Evolutionary conservation across 2,113 vertebrate genomes (phyloP), one percentile per base, ranked within the genome.

Genomic region (Psilopogon haemacephalus): DNA sequence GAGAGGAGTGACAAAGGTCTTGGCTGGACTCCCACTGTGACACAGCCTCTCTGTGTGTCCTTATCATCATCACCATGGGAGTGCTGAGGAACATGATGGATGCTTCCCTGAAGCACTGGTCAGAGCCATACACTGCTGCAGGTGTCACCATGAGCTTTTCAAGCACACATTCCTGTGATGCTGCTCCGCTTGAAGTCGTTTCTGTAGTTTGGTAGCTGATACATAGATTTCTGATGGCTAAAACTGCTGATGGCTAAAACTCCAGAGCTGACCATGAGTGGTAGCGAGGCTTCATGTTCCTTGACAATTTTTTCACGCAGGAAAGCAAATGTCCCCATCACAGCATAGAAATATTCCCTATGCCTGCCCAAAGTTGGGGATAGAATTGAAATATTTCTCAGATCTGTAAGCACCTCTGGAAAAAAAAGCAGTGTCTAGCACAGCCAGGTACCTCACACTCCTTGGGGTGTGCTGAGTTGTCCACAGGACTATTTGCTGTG

Each of bases 71-170:
- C 56, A 11, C 12, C 15, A 0, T 2, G 28, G 26, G 26, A 9
- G 4, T 80, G 42, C n/a, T 5, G 46, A 73, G 48, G 24, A 7
- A 50, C 8, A 40, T 11, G 27, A 6, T n/a, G 28, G 9, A 50
- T 71, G n/a, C 33, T 37, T 69, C n/a, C 84, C 52, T 37, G 60
- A 63, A 38, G 42, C 59, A 20, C 19, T 2, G 35, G 11, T 8
- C 23, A 18, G 15, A 28, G 20, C 18, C 5, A 0, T 15, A 26
- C 11, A 44, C 6, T 1, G 0, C 44, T 59, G 32, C 16, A 58
- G 19, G 3, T 21, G 15, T 48, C n/a, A 27, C 4, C 19, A 17
- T 76, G 12, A 54, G 2, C 20, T 67, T 33, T 44, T 18, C 1
- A 1, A 44, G 63, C 35, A 69, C 20, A 19, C 8, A 3, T 16